Conservation (phyloP, 1,140 invertebrate genomes). For the Ridgeia piscesae region DNA sequence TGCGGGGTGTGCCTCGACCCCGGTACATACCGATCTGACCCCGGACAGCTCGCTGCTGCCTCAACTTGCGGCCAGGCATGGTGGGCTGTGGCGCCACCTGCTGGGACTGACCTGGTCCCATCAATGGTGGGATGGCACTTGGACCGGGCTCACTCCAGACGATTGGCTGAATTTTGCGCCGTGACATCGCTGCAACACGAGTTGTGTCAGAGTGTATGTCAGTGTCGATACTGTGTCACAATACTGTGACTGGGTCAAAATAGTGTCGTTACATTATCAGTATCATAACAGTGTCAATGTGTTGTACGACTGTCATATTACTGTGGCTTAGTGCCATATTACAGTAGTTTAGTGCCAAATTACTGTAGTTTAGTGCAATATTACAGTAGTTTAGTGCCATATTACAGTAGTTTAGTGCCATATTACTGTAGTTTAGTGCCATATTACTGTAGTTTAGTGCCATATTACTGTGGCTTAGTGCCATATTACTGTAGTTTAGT, state of each 20-base stretch:
- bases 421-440: too few relatives aligned
- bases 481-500: too few relatives aligned
- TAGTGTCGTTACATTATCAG: not conserved
- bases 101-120: not conserved
- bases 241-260: not conserved
- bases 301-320: too few relatives aligned
- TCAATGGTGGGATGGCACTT: not conserved
- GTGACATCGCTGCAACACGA: conserved; percentile 34
- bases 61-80: not conserved
- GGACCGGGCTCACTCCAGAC: conserved; percentile 31
- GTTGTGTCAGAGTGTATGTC: not conserved
- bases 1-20: not conserved
- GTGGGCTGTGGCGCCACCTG: not conserved
- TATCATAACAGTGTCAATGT: too few relatives aligned
- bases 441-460: too few relatives aligned
- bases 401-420: too few relatives aligned
- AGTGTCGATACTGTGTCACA: not conserved
- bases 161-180: conserved; percentile 43
- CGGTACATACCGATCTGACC: not conserved
- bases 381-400: too few relatives aligned
- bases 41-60: not conserved
- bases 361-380: too few relatives aligned
- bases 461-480: too few relatives aligned
- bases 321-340: too few relatives aligned
- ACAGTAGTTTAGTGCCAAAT: too few relatives aligned